These are phyloP conservation scores for Cladopsammia gracilis DNA, from an alignment of 64 coral and sea anemone genomes.

Conservation along the genomic window DNA sequence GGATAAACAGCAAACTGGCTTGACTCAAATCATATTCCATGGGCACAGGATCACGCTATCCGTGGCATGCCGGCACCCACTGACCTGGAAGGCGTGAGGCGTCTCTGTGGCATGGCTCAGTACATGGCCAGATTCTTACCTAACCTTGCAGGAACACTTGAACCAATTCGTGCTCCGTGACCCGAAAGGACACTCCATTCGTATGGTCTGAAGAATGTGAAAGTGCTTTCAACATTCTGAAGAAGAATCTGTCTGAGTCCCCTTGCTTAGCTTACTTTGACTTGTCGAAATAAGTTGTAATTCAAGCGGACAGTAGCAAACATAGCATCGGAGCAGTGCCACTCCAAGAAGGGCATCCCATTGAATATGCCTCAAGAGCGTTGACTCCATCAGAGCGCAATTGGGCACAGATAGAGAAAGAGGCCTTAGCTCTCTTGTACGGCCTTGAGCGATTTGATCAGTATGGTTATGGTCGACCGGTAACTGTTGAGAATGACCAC, in stretches of 20 bases:
- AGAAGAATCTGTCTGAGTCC: conserved; percentile 37
- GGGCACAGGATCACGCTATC: conserved; percentile 59
- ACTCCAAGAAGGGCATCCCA: conserved; percentile 58
- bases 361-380: conserved; percentile 53
- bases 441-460: conserved; percentile 60
- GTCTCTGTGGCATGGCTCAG: conserved; percentile 65
- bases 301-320: conserved; percentile 72
- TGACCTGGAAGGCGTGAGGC: conserved; percentile 50
- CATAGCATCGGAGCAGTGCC: conserved; percentile 42
- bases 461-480: conserved; percentile 43
- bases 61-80: conserved; percentile 28
- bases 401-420: conserved; percentile 70
- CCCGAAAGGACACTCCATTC: conserved; percentile 26
- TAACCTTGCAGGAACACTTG: conserved; percentile 34
- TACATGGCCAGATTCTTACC: conserved; percentile 59
- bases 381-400: conserved; percentile 46
- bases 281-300: conserved; percentile 41
- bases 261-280: conserved; percentile 57
- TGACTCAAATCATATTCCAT: conserved; percentile 52
- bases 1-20: conserved; percentile 32
- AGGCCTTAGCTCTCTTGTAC: conserved; percentile 54
- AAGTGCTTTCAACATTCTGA: conserved; percentile 22
- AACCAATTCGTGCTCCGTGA: conserved; percentile 46
- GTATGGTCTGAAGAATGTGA: conserved; percentile 59
- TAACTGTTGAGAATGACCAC: conserved; percentile 52